Base-by-base conservation (phyloP, 2,888 invertebrate genomes). In the Trichopoda pennipes region DNA sequence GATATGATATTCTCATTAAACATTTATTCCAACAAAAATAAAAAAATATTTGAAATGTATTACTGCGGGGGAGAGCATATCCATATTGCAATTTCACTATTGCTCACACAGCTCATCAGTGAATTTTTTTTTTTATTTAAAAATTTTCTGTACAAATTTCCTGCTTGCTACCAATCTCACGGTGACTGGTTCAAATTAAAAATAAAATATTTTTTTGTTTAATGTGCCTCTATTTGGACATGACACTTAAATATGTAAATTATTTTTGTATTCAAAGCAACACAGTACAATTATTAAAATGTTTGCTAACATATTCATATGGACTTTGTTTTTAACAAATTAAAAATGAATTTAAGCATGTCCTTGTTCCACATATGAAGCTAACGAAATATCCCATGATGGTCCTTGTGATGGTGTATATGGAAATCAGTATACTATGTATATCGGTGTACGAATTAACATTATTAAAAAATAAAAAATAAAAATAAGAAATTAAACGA, bases 351-450 rank as follows among this genome's bases (percentile, higher is more conserved):
- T 77, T 77, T 60, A 53, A 74, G 51, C 76, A 78, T 81, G 79
- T 84, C 85, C 84, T 84, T 84, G 85, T 84, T 32, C 84, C 74
- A 84, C 82, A 76, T 85, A 74, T 47, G 73, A 69, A 56, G 56
- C 51, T 75, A 49, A 35, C 68, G 51, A 75, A 61, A 69, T 74
- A 69, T 56, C 58, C 64, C 14, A 72, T 69, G 21, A 17, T 23
- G 23, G 42, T 9, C 38, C 17, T 3, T 16, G 16, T 17, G 38
- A 8, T 53, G n/a, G 28, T 60, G 17, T 47, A 32, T 14, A n/a
- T 14, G 19, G n/a, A n/a, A n/a, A n/a, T n/a, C n/a, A n/a, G n/a
- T n/a, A n/a, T n/a, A n/a, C n/a, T 66, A 42, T 72, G 16, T 4
- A 17, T 51, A 17, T 49, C 12, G 8, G 38, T 72, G 12, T 23